Evolutionary conservation across 2,888 invertebrate species (phyloP).

Genomic region (Halocaridina rubra): DNA sequence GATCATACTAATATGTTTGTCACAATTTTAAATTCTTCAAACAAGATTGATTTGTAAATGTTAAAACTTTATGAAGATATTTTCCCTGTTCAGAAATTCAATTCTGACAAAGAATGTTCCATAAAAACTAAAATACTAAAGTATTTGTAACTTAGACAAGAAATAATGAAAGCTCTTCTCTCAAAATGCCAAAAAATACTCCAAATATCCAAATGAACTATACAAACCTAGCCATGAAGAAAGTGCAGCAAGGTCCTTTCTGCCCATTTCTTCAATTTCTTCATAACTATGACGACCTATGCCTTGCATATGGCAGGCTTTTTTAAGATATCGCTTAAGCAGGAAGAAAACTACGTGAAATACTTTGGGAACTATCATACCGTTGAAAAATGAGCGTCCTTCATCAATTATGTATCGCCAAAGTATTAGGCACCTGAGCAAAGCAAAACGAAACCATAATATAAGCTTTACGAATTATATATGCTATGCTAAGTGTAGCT

Average conservation of each 20-base stretch:
- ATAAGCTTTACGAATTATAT: neutral
- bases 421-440: neutral
- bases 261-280: slow-evolving; percentile 2
- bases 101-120: too few species aligned
- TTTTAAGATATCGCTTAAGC: neutral
- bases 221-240: neutral
- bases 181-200: too few species aligned
- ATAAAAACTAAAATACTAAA: too few species aligned
- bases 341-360: neutral
- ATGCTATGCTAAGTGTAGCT: neutral
- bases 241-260: neutral
- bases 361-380: neutral
- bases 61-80: too few species aligned
- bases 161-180: too few species aligned
- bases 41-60: too few species aligned
- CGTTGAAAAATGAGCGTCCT: neutral
- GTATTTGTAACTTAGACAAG: too few species aligned
- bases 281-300: neutral
- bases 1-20: too few species aligned
- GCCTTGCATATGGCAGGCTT: neutral
- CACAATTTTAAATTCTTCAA: too few species aligned
- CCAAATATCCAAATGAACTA: too few species aligned
- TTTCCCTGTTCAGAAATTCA: too few species aligned
- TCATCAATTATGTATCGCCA: slow-evolving; percentile 13
- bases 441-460: neutral